Evolutionary conservation across 1,140 invertebrate species (phyloP).

Genomic region (Saccostrea cuccullata): DNA sequence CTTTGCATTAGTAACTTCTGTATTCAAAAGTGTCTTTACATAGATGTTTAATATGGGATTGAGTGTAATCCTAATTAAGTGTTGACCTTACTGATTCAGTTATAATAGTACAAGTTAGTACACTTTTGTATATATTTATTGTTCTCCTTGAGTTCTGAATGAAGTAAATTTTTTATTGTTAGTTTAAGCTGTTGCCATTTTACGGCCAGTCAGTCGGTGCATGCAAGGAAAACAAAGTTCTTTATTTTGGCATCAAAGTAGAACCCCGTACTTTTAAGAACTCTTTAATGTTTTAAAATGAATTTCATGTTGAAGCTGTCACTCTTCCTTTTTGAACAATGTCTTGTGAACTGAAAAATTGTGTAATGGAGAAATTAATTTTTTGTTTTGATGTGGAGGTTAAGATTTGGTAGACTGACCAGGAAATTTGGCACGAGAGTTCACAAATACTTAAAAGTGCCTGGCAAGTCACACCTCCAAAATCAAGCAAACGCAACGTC

Average conservation of each 20-base stretch:
- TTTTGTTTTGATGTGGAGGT: neutral
- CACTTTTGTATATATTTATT: too few species aligned
- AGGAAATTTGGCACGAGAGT: neutral
- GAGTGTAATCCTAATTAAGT: too few species aligned
- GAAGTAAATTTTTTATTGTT: too few species aligned
- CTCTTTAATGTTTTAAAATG: constrained; percentile 28
- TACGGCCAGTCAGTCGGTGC: neutral
- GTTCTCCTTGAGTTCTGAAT: too few species aligned
- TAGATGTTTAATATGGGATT: too few species aligned
- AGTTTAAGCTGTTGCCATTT: too few species aligned
- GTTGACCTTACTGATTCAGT: too few species aligned
- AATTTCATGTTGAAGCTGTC: neutral
- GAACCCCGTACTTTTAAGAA: neutral
- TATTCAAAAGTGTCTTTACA: too few species aligned
- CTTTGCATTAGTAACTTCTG: too few species aligned
- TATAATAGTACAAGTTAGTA: too few species aligned
- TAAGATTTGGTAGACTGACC: neutral
- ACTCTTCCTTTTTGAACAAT: neutral
- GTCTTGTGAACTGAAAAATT: neutral
- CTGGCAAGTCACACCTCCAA: constrained; percentile 1
- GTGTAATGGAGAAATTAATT: neutral
- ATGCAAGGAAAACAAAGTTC: neutral
- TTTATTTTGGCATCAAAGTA: neutral
- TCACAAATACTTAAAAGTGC: constrained; percentile 14
- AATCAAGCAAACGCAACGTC: neutral